Evolutionary conservation across 2,113 vertebrate genomes (phyloP), one percentile per base, ranked within the genome.

Genomic region (Morphnarchus princeps): DNA sequence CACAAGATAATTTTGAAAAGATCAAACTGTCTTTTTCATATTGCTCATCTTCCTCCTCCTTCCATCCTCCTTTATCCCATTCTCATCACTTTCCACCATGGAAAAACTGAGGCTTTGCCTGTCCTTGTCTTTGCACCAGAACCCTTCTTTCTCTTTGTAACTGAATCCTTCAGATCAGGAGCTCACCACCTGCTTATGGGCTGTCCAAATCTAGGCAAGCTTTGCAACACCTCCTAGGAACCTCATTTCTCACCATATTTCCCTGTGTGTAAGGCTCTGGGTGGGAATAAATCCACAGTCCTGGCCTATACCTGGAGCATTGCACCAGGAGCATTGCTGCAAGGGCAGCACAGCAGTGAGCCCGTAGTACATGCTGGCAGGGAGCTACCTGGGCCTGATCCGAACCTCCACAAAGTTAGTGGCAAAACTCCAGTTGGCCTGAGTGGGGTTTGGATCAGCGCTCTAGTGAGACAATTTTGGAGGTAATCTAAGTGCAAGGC

Each of bases 301-400:
- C 43, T 61, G 40, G 19, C 16, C n/a, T 29, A 34, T 3, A 49
- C 3, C 11, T 36, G 16, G 42, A 76, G 42, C 24, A 36, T 21
- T n/a, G 19, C 22, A 58, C 4, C 18, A 82, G 52, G 52, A 54
- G 52, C 52, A 29, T 54, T 29, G 10, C 25, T 74, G 32, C 79
- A 59, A 50, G 42, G n/a, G 32, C 57, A 86, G 57, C 38, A 71
- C 4, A 57, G 55, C 2, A 3, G 24, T 10, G 10, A 90, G 14
- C 21, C 77, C 2, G 0, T 38, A 36, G 10, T 29, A 9, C 1
- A 0, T 13, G 12, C 50, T 32, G 59, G 9, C 54, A 72, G 20
- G 21, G 28, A 61, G 10, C 25, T 21, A 31, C 20, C 20, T 16
- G 13, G 26, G 10, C 15, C 71, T 80, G 42, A 34, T 42, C 26